Evolutionary conservation across 53 echinoderm and acorn worm species (phyloP).

Genomic region (Henricia sp.): DNA sequence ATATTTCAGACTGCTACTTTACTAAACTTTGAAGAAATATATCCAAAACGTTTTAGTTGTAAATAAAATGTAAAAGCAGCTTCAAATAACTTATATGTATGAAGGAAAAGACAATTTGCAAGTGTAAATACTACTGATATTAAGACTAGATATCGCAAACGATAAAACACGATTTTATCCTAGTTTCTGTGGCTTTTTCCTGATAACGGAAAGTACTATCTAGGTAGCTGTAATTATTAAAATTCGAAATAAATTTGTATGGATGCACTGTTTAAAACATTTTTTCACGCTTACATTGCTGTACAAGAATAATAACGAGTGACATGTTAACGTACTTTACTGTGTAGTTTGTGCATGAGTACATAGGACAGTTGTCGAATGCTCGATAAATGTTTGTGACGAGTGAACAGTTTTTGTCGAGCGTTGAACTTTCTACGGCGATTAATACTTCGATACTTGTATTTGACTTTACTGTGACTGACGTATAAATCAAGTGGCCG

Average conservation of each 20-base stretch:
- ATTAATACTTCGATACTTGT: slow-evolving; percentile 51
- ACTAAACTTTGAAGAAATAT: slow-evolving; percentile 19
- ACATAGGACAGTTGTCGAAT: slow-evolving; percentile 33
- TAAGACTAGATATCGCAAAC: slow-evolving; percentile 55
- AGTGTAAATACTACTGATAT: slow-evolving; percentile 45
- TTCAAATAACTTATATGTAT: slow-evolving; percentile 27
- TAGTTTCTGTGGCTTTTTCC: slow-evolving; percentile 43
- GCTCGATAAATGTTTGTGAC: slow-evolving; percentile 33
- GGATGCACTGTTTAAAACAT: slow-evolving; percentile 41
- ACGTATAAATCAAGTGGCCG: slow-evolving; percentile 19
- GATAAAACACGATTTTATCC: slow-evolving; percentile 40
- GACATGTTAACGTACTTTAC: slow-evolving; percentile 41
- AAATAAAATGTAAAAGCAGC: slow-evolving; percentile 32
- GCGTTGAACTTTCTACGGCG: slow-evolving; percentile 38
- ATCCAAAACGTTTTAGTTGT: slow-evolving; percentile 23
- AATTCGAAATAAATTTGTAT: slow-evolving; percentile 53
- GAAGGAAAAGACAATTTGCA: slow-evolving; percentile 31
- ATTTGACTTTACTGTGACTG: slow-evolving; percentile 49
- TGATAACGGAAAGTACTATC: slow-evolving; percentile 15
- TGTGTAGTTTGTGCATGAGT: slow-evolving; percentile 24
- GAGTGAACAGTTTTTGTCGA: no score
- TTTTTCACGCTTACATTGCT: slow-evolving; percentile 48
- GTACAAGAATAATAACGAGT: slow-evolving; percentile 22
- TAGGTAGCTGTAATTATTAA: slow-evolving; percentile 39
- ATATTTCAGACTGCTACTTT: slow-evolving; percentile 38